A percentile compares a stretch with the other conserved stretches of the same genome.
Evolutionary conservation across 2,113 vertebrate genomes (phyloP).

Genomic region (Sapayoa aenigma): DNA sequence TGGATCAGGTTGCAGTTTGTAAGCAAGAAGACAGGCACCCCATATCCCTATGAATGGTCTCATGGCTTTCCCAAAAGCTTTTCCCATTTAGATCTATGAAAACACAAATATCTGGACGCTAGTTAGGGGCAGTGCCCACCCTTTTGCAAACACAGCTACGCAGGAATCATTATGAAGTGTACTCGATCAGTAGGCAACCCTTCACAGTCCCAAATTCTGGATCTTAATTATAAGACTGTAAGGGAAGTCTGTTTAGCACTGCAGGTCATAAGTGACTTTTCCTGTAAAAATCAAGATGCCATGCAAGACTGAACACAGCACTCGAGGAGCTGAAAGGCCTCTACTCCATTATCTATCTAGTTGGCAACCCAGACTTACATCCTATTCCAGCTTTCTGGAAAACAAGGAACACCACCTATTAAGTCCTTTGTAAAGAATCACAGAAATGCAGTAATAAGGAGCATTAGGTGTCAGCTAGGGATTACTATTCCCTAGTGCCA

Average conservation of each 20-base stretch:
- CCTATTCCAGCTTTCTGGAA: background rate
- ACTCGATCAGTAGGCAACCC: background rate
- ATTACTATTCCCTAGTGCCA: background rate
- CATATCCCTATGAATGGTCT: rapidly evolving
- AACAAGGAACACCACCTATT: background rate
- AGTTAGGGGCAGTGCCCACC: rapidly evolving
- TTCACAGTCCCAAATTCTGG: background rate
- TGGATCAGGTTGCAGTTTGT: background rate
- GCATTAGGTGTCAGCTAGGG: background rate
- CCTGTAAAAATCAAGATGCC: background rate
- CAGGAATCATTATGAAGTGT: background rate
- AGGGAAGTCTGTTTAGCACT: background rate
- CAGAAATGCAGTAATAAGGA: background rate
- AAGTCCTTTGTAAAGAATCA: background rate
- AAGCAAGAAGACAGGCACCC: background rate
- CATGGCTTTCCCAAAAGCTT: background rate
- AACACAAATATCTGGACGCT: background rate
- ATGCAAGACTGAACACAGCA: rapidly evolving
- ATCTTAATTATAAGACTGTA: background rate
- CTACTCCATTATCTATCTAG: background rate
- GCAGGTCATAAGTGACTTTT: background rate
- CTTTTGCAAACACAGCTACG: background rate
- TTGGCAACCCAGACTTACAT: background rate
- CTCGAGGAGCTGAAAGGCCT: background rate
- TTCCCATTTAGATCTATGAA: background rate